A percentile compares a stretch with the other conserved stretches of the same genome.
Conservation (phyloP, 2,113 vertebrate species). For the Rhineura floridana region DNA sequence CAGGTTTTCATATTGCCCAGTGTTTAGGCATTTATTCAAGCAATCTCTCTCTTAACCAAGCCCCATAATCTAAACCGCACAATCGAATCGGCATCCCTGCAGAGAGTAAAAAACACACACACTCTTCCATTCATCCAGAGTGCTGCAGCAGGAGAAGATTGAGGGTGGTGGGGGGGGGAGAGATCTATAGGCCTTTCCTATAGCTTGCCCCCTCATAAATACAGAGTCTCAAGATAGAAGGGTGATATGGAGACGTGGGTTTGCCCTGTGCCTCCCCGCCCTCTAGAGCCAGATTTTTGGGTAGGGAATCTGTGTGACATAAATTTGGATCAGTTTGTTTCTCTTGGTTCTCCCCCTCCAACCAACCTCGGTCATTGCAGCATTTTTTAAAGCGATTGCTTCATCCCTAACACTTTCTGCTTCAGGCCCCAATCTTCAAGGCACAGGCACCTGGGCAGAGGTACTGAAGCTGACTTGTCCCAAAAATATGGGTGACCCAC, state of each 20-base stretch:
- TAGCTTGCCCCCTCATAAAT: too few relatives aligned
- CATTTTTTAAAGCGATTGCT: not conserved
- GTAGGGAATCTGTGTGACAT: not conserved
- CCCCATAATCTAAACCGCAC: conserved; percentile 22
- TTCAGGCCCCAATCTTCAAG: not conserved
- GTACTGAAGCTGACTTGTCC: not conserved
- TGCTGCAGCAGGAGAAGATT: conserved; percentile 26
- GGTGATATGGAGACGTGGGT: not conserved
- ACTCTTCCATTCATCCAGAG: conserved; percentile 33
- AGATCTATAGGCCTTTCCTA: conserved; percentile 9
- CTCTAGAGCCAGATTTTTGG: too few relatives aligned
- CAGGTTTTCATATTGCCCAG: not conserved
- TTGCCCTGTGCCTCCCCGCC: not conserved
- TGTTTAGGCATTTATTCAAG: not conserved
- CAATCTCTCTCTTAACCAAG: conserved; percentile 3
- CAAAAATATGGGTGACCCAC: not conserved
- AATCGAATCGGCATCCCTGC: conserved; percentile 34
- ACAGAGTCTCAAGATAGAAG: not conserved
- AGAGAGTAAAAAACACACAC: not conserved
- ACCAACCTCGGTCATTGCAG: conserved; percentile 12
- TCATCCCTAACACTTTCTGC: not conserved
- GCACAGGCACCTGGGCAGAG: not conserved
- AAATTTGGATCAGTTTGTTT: not conserved
- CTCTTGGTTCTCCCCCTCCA: not conserved
- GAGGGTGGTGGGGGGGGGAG: not conserved